Evolutionary conservation across 2,113 vertebrate species (phyloP).

Genomic region (Peromyscus polionotus): DNA sequence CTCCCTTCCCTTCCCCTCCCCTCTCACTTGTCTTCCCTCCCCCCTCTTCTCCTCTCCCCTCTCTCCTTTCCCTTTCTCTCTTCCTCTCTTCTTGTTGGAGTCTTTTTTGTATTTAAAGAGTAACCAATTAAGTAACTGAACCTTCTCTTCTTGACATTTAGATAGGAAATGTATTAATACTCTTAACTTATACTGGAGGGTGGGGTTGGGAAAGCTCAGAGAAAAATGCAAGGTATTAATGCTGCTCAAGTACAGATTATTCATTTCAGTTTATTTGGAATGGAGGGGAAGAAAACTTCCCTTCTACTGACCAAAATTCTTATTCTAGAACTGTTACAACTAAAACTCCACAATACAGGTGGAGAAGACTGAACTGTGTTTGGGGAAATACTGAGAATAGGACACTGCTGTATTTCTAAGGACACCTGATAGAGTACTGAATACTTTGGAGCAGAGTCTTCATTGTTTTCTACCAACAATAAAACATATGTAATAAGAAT

Average conservation of each 20-base stretch:
- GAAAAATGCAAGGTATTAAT: background rate
- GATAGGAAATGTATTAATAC: background rate
- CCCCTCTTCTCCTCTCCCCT: background rate
- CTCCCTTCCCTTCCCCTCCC: background rate
- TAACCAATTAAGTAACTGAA: background rate
- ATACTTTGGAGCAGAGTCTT: background rate
- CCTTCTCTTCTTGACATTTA: background rate
- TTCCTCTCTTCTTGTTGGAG: background rate
- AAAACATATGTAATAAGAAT: conserved; percentile 43
- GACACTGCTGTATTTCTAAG: background rate
- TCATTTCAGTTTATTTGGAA: background rate
- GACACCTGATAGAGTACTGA: background rate
- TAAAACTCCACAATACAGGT: conserved; percentile 7
- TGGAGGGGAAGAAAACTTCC: background rate
- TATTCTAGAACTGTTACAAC: background rate
- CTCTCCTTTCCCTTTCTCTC: background rate
- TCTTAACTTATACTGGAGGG: background rate
- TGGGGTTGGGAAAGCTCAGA: background rate
- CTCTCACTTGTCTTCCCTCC: no score
- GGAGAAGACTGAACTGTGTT: background rate
- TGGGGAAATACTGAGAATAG: background rate
- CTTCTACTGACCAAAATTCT: conserved; percentile 9
- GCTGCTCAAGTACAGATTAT: background rate
- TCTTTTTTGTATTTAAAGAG: background rate
- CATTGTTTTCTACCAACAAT: background rate